A percentile compares a stretch with the other conserved stretches of the same genome.
These are phyloP conservation scores for Uria lomvia DNA, from an alignment of 2,113 vertebrate genomes.

Conservation along the genomic window DNA sequence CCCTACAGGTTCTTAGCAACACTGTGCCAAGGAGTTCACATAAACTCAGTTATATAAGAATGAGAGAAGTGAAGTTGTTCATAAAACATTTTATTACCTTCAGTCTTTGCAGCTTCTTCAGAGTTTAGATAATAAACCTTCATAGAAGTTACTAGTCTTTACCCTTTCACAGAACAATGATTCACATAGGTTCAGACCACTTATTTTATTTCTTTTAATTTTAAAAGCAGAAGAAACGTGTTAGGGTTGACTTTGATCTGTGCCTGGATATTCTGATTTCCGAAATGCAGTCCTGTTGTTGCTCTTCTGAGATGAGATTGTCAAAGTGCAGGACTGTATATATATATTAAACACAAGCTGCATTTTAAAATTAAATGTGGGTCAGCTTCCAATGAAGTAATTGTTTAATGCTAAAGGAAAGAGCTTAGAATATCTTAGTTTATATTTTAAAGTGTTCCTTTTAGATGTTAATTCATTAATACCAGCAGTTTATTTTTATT, in stretches of 20 bases:
- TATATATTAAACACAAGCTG: not conserved
- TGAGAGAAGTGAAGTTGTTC: constrained; percentile 61
- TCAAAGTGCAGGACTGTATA: not conserved
- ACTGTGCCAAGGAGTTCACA: constrained; percentile 42
- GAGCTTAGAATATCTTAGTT: constrained; percentile 43
- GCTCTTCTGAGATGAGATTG: not conserved
- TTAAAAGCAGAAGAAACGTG: not conserved
- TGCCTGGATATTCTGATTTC: not conserved
- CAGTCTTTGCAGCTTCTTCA: constrained; percentile 57
- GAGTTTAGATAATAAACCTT: constrained; percentile 71
- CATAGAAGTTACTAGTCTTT: constrained; percentile 44
- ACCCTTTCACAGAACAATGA: constrained; percentile 60
- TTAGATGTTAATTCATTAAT: constrained; percentile 64
- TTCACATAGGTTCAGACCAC: constrained; percentile 19
- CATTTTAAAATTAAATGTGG: constrained; percentile 17
- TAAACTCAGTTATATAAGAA: constrained; percentile 67
- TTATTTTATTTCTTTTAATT: constrained; percentile 50
- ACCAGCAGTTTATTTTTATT: constrained; percentile 50
- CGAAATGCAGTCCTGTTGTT: not conserved
- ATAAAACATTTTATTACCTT: constrained; percentile 73
- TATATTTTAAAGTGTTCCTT: constrained; percentile 46
- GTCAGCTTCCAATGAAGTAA: constrained; percentile 29
- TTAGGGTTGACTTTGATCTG: not conserved
- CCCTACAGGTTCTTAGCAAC: constrained; percentile 51
- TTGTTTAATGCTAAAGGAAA: constrained; percentile 43